A percentile compares a stretch with the other conserved stretches of the same genome.
Evolutionary conservation across 2,888 invertebrate species (phyloP).

Genomic region (Acrobasis repandana): DNA sequence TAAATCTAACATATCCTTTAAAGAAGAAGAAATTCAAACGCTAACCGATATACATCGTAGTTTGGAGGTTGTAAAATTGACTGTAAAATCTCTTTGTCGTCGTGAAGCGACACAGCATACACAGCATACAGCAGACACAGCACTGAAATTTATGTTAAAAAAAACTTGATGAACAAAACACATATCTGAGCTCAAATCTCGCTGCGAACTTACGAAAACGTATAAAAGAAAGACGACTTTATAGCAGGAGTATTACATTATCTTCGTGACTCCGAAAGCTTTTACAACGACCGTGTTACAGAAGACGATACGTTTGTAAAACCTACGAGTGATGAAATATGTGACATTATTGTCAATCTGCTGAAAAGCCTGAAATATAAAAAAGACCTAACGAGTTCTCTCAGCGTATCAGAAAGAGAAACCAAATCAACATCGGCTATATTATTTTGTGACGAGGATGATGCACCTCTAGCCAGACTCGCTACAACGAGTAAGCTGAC

Average conservation of each 20-base stretch:
- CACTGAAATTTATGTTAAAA: background rate
- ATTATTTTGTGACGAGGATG: background rate
- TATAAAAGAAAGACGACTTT: slow-evolving; percentile 25
- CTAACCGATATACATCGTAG: slow-evolving; percentile 23
- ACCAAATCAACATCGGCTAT: background rate
- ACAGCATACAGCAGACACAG: background rate
- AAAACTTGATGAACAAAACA: too few relatives aligned
- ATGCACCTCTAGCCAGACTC: background rate
- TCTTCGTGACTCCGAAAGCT: slow-evolving; percentile 21
- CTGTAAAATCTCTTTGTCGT: background rate
- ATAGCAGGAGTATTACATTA: slow-evolving; percentile 25
- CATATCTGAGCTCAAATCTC: background rate
- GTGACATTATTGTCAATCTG: slow-evolving; percentile 19
- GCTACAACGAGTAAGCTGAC: slow-evolving; percentile 25
- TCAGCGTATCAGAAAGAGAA: background rate
- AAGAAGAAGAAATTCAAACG: slow-evolving; percentile 22
- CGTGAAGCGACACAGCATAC: background rate
- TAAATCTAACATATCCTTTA: slow-evolving; percentile 24
- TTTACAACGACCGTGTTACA: slow-evolving; percentile 3
- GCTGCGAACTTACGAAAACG: slow-evolving; percentile 24
- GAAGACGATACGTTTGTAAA: slow-evolving; percentile 15
- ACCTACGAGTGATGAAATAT: slow-evolving; percentile 20
- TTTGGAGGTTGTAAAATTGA: slow-evolving; percentile 13
- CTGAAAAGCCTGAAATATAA: slow-evolving; percentile 21
- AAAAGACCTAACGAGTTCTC: background rate